phyloP scores from a whole-genome alignment of 2,888 invertebrate species.

The Ormyrus thymus region DNA sequence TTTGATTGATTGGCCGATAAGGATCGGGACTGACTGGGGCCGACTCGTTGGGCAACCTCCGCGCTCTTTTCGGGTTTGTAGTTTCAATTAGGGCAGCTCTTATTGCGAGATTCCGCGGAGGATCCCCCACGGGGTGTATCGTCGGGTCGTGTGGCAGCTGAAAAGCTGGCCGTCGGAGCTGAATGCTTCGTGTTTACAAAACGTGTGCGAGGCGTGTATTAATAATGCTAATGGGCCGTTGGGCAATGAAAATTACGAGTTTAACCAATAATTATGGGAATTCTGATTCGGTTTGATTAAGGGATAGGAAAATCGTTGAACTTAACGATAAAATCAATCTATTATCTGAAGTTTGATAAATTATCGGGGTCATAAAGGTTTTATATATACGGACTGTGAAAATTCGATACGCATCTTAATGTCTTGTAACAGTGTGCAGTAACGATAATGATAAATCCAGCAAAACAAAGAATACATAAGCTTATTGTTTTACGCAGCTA shows the following conservation, averaged over 20 bases:
- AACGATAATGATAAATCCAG: slow-evolving; percentile 15
- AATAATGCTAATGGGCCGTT: no score
- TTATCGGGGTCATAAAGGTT: slow-evolving; percentile 21
- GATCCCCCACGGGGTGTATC: no score
- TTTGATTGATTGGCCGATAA: slow-evolving; percentile 28
- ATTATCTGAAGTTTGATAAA: background rate
- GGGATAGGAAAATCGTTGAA: slow-evolving; percentile 19
- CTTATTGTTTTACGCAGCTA: background rate
- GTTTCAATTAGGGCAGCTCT: no score
- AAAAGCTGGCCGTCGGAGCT: no score
- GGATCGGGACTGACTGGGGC: background rate
- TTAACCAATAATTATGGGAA: background rate
- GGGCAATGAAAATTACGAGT: no score
- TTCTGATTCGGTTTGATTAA: background rate
- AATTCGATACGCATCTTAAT: slow-evolving; percentile 38
- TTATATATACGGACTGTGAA: slow-evolving; percentile 12
- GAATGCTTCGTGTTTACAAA: no score
- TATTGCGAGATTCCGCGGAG: no score
- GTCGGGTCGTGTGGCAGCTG: no score
- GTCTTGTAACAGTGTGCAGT: background rate
- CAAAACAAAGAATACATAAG: background rate
- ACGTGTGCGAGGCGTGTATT: no score
- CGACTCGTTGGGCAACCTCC: background rate
- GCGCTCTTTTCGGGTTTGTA: background rate
- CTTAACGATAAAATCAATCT: background rate